phyloP scores from a whole-genome alignment of 1,140 invertebrate genomes.

The Drosophila ogumai region DNA sequence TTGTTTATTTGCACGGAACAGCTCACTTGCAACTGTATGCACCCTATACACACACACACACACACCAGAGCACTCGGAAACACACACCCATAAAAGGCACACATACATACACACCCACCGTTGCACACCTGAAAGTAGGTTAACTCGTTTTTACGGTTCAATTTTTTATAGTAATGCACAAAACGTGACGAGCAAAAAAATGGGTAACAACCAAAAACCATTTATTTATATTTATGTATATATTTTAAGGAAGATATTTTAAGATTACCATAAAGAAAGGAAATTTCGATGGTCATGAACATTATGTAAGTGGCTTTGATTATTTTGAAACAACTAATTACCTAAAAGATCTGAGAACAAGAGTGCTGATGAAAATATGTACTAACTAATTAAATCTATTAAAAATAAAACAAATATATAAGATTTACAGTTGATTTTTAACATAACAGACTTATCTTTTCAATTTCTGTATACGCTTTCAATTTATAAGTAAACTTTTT shows the following conservation, averaged over 20 bases:
- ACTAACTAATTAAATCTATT: neutral
- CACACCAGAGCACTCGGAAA: constrained; percentile 4
- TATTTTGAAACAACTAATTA: neutral
- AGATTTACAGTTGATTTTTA: neutral
- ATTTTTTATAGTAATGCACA: constrained; percentile 38
- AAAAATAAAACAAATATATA: neutral
- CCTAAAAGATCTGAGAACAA: neutral
- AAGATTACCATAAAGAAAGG: neutral
- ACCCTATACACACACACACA: constrained; percentile 21
- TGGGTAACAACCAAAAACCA: neutral
- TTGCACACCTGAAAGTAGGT: constrained; percentile 53
- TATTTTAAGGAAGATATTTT: neutral
- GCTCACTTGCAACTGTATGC: constrained; percentile 26
- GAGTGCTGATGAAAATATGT: too few relatives aligned
- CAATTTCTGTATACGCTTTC: neutral
- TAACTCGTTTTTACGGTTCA: constrained; percentile 59
- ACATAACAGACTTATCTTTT: neutral
- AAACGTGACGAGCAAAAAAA: constrained; percentile 20
- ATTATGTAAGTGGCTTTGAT: constrained; percentile 2
- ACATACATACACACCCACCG: constrained; percentile 5
- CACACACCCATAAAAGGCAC: constrained; percentile 7
- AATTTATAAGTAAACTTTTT: neutral
- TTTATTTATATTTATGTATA: too few relatives aligned
- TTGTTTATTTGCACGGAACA: constrained; percentile 45
- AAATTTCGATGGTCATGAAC: neutral